A percentile compares a stretch with the other conserved stretches of the same genome.
phyloP scores from a whole-genome alignment of 2,797 vertebrate genomes.

The Hypotaenidia okinawae region DNA sequence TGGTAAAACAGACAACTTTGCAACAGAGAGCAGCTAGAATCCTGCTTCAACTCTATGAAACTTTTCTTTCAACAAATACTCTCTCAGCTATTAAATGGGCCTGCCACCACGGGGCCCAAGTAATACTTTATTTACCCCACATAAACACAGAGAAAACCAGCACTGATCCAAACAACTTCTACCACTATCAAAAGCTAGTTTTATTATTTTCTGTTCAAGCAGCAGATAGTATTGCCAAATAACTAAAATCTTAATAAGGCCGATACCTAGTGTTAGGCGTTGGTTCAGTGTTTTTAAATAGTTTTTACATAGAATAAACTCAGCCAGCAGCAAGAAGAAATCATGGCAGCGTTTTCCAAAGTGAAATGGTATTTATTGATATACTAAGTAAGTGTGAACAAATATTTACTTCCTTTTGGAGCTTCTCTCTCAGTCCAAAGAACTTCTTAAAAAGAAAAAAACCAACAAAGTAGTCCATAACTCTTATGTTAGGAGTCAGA shows the following conservation, averaged over 20 bases:
- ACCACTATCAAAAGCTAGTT: neutral
- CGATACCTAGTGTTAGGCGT: neutral
- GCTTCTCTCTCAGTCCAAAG: neutral
- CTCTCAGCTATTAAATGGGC: neutral
- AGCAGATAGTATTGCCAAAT: neutral
- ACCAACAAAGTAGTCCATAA: neutral
- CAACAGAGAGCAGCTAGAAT: neutral
- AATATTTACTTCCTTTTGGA: slow-evolving; percentile 25
- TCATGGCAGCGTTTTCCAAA: neutral
- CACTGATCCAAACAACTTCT: neutral
- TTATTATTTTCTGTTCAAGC: neutral
- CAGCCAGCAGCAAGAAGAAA: neutral
- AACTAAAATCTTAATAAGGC: neutral
- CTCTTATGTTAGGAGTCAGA: neutral
- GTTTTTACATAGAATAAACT: slow-evolving; percentile 1
- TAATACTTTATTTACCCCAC: neutral
- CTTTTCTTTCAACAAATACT: slow-evolving; percentile 8
- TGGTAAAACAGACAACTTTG: neutral
- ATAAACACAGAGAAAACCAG: neutral
- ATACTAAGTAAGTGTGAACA: slow-evolving; percentile 27
- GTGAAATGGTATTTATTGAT: slow-evolving; percentile 23
- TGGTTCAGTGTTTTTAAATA: slow-evolving; percentile 7
- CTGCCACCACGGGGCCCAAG: neutral
- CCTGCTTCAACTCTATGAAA: neutral
- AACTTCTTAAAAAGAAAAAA: slow-evolving; percentile 22